Evolutionary conservation across 2,113 vertebrate genomes (phyloP).

Genomic region (Sitta europaea): DNA sequence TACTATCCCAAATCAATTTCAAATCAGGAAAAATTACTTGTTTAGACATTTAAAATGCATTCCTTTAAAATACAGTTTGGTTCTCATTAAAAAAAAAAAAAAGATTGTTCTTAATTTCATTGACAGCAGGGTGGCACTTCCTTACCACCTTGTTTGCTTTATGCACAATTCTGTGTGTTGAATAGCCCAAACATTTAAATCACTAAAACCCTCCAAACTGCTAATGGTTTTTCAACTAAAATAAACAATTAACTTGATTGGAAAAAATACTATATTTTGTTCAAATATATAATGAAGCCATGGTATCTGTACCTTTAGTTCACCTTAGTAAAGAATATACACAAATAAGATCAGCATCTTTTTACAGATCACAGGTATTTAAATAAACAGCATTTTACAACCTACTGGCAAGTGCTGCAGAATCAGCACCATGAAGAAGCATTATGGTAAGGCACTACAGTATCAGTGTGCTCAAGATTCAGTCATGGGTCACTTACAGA

Average conservation of each 20-base stretch:
- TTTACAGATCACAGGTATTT: background rate
- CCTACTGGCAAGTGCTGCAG: slow-evolving; percentile 51
- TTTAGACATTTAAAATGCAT: background rate
- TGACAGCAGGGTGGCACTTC: background rate
- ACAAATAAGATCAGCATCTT: slow-evolving; percentile 46
- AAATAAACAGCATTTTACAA: slow-evolving; percentile 45
- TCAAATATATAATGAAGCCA: background rate
- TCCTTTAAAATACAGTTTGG: background rate
- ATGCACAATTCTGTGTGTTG: background rate
- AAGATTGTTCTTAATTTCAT: background rate
- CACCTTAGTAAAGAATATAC: background rate
- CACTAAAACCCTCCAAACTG: background rate
- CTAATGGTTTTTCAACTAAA: background rate
- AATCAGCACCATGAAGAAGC: slow-evolving; percentile 28
- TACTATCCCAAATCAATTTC: background rate
- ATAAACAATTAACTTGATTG: background rate
- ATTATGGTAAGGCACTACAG: slow-evolving; percentile 73
- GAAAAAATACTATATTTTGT: background rate
- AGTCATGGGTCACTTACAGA: slow-evolving; percentile 51
- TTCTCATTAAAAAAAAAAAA: background rate
- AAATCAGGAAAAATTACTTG: background rate
- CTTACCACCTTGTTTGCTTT: background rate
- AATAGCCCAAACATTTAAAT: background rate
- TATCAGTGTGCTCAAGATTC: slow-evolving; percentile 57
- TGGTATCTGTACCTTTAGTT: background rate